These are phyloP conservation scores for Calyptomena viridis DNA, from an alignment of 2,113 vertebrate genomes.

Conservation along the genomic window DNA sequence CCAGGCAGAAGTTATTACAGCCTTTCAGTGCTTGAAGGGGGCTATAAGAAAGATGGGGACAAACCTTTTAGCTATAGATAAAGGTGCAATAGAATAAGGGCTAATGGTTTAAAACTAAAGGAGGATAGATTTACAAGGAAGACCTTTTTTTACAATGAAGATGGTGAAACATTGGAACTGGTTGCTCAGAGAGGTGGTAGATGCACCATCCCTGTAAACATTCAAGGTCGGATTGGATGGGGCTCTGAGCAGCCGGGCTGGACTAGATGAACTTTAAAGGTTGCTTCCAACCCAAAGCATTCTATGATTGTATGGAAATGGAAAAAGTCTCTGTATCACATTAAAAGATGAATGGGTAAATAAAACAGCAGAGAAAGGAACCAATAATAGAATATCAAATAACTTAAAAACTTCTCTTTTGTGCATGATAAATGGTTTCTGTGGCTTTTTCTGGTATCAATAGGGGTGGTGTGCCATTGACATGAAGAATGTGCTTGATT, in stretches of 20 bases:
- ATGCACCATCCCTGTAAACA: background rate
- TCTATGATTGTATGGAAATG: background rate
- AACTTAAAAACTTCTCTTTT: background rate
- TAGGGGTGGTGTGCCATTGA: background rate
- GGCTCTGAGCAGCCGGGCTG: background rate
- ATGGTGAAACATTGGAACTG: background rate
- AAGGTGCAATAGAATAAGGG: background rate
- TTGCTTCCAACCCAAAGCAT: background rate
- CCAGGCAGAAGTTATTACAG: too few relatives aligned
- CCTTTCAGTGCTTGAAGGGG: too few relatives aligned
- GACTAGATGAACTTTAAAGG: background rate
- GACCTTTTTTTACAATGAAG: background rate
- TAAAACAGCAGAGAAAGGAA: background rate
- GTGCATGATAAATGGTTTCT: background rate
- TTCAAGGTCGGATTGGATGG: background rate
- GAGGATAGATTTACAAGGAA: background rate
- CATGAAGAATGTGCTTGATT: background rate
- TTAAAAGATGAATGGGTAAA: background rate
- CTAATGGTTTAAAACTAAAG: background rate
- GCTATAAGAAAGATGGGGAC: background rate
- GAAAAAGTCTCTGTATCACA: background rate
- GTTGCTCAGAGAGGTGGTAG: background rate
- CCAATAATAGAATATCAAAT: background rate
- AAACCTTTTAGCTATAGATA: background rate
- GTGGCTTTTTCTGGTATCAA: background rate